Percentiles rank a stretch among this genome's conserved stretches.
Evolutionary conservation across 1,140 invertebrate genomes (phyloP).

Genomic region (Lysiphlebus fabarum): DNA sequence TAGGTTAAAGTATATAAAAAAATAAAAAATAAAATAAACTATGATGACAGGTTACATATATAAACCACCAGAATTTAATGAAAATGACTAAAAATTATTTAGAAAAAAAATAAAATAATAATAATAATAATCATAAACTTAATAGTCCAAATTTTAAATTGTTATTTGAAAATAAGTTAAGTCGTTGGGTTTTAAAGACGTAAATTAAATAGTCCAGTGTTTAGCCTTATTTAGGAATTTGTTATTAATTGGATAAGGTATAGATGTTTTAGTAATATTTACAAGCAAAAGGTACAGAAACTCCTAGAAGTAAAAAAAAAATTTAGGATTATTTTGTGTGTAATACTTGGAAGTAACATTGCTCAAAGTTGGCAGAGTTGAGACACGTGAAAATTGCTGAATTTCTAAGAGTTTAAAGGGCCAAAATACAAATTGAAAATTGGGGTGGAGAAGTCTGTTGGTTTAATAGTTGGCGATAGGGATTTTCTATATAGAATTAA

Average conservation of each 20-base stretch:
- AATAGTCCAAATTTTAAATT: no score
- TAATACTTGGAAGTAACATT: slow-evolving; percentile 8
- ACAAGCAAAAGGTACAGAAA: no score
- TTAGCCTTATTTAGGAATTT: slow-evolving; percentile 28
- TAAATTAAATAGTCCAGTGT: slow-evolving; percentile 22
- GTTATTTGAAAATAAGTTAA: no score
- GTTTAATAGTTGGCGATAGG: background rate
- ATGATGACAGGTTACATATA: no score
- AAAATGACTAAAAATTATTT: no score
- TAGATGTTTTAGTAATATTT: no score
- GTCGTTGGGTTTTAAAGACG: background rate
- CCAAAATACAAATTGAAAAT: background rate
- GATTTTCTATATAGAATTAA: background rate
- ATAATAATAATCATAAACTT: no score
- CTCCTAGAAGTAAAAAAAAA: background rate
- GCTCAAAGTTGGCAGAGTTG: slow-evolving; percentile 8
- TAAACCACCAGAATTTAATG: no score
- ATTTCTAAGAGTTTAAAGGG: background rate
- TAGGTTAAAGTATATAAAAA: no score
- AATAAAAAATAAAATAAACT: no score
- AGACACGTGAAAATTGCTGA: background rate
- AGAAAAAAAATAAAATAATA: no score
- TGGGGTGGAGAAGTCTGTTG: no score
- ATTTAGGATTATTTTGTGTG: background rate
- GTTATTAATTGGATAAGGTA: slow-evolving; percentile 9